Percentiles rank a stretch among this genome's conserved stretches.
Evolutionary conservation across 2,888 invertebrate genomes (phyloP).

Genomic region (Pantelozetes paolii): DNA sequence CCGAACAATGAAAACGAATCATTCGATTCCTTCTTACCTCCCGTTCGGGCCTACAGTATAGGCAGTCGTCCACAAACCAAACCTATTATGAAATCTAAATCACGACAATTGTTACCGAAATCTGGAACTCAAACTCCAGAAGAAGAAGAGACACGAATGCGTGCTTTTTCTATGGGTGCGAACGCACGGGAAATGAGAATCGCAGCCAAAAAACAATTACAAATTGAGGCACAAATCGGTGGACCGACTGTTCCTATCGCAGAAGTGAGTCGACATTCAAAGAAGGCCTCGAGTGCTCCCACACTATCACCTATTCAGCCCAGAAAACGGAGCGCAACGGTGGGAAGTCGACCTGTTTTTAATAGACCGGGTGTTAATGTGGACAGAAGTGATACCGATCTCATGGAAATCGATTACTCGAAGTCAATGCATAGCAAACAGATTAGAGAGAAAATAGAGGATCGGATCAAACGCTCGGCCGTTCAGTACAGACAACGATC

Average conservation of each 20-base stretch:
- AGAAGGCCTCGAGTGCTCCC: conserved; percentile 38
- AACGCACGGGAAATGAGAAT: conserved; percentile 48
- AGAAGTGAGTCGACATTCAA: background rate
- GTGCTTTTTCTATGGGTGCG: conserved; percentile 71
- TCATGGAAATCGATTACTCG: conserved; percentile 71
- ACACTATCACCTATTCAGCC: conserved; percentile 28
- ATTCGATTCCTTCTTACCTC: conserved; percentile 57
- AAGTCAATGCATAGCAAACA: conserved; percentile 14
- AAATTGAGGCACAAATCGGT: conserved; percentile 11
- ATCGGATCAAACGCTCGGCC: background rate
- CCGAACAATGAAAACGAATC: conserved; percentile 58
- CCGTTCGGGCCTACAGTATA: conserved; percentile 76
- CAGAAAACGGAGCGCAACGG: conserved; percentile 26
- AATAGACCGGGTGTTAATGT: background rate
- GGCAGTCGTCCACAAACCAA: conserved; percentile 66
- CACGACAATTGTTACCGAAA: background rate
- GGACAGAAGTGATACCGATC: conserved; percentile 53
- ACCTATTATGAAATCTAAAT: background rate
- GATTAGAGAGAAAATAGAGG: background rate
- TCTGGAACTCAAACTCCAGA: background rate
- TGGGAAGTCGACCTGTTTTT: conserved; percentile 24
- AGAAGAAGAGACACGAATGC: conserved; percentile 56
- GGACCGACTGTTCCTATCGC: background rate
- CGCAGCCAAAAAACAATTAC: background rate
- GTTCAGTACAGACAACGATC: background rate